Evolutionary conservation across 2,888 invertebrate genomes (phyloP), one percentile per base, ranked within the genome.

Genomic region (Andrena praecox): DNA sequence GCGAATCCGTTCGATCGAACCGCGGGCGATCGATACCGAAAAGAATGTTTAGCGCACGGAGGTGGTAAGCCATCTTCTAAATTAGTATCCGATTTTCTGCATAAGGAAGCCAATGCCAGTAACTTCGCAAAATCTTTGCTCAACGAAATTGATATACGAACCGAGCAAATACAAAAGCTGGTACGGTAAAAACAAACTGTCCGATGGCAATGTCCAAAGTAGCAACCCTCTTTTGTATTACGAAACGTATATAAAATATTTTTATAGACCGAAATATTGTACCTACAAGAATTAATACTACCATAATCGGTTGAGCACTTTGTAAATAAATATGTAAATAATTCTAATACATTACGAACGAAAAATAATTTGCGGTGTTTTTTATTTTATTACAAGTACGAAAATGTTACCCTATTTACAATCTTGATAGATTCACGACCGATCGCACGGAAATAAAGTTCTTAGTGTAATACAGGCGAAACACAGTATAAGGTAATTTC

Each of bases 31-130:
- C 95, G 95, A 82, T 97, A 98, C 90, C 94, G 98, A 12, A 94
- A 94, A 2, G 96, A 97, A 88, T 96, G 99, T 90, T 95, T 99
- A 76, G 95, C 96, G 0, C 97, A 98, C 92, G 99, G 99, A 7
- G 99, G 99, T 35, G 98, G 98, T 0, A 96, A 96, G 82, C 97
- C 98, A 2, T 97, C 98, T 0, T 96, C 96, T 88, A 94, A 95
- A 80, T 94, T 99, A 64, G 96, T 99, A 0, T 95, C 96, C 0
- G 97, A 97, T 86, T 98, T 98, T 92, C 94, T 99, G 60, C 95
- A 96, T 84, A 96, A 96, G 70, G 96, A 97, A 82, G 96, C 98
- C 3, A 97, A 97, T 0, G 97, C 98, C 0, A 94, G 95, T 52
- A 95, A 96, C 81, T 95, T 99, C n/a, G 97, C 98, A 0, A 95